Evolutionary conservation across 2,113 vertebrate genomes (phyloP).

Genomic region (Perca flavescens): DNA sequence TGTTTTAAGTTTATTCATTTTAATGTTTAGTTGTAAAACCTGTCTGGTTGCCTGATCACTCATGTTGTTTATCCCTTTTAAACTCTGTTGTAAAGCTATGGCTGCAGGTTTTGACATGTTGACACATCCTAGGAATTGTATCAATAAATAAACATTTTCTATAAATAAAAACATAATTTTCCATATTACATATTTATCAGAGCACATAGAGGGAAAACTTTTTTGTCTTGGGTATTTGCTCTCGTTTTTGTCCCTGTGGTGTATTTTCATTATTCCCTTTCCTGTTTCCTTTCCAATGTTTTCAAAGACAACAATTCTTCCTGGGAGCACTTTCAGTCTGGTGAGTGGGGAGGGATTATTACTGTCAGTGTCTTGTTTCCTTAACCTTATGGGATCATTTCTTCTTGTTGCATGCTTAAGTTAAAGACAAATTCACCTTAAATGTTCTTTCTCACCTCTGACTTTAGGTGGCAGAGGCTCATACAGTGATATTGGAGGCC

Average conservation of each 20-base stretch:
- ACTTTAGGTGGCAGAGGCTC: slow-evolving; percentile 89
- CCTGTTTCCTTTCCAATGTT: slow-evolving; percentile 58
- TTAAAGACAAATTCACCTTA: slow-evolving; percentile 5
- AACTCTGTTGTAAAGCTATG: not conserved
- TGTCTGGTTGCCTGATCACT: not conserved
- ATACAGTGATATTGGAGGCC: slow-evolving; percentile 96
- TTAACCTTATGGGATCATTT: slow-evolving; percentile 22
- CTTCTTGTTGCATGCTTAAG: not conserved
- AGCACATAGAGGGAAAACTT: not conserved
- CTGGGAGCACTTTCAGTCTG: slow-evolving; percentile 83
- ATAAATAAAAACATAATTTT: not conserved
- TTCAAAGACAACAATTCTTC: slow-evolving; percentile 84
- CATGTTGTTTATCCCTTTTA: not conserved
- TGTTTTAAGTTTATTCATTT: not conserved
- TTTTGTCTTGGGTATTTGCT: not conserved
- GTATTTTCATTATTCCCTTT: slow-evolving; percentile 48
- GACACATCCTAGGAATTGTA: not conserved
- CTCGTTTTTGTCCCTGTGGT: slow-evolving; percentile 41
- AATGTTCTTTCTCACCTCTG: slow-evolving; percentile 1
- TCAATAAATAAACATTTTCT: not conserved
- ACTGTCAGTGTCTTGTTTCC: slow-evolving; percentile 26
- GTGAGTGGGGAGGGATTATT: slow-evolving; percentile 70
- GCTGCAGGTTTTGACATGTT: not conserved
- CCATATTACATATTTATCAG: not conserved
- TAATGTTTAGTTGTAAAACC: not conserved